Percentiles rank a stretch among this genome's conserved stretches.
Conservation (phyloP, 2,888 invertebrate genomes). For the Liopterus haemorrhoidalis region DNA sequence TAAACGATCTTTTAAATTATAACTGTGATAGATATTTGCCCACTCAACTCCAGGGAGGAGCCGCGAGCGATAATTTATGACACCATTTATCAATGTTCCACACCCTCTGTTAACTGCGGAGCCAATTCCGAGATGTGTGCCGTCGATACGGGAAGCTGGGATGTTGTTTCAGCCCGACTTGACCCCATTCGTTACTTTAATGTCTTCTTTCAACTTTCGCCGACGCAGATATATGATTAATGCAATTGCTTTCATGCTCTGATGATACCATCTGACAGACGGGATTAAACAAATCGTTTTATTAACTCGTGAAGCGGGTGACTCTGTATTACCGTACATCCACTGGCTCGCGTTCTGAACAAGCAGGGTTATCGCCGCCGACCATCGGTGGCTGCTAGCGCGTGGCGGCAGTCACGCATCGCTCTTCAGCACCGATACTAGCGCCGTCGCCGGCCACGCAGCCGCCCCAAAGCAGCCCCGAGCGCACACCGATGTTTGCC, state of each 20-base stretch:
- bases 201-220: slow-evolving; percentile 48
- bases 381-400: neutral
- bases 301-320: slow-evolving; percentile 30
- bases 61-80: slow-evolving; percentile 45
- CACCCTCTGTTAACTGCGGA: slow-evolving; percentile 49
- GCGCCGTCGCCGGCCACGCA: neutral
- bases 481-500: neutral
- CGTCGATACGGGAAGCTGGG: slow-evolving; percentile 40
- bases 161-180: slow-evolving; percentile 45
- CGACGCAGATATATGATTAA: slow-evolving; percentile 40
- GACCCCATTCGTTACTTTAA: slow-evolving; percentile 47
- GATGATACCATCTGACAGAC: slow-evolving; percentile 35
- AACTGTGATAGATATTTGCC: slow-evolving; percentile 49
- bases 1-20: slow-evolving; percentile 50
- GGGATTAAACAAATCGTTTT: slow-evolving; percentile 38
- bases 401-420: neutral
- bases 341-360: neutral
- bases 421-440: neutral
- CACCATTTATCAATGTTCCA: slow-evolving; percentile 49
- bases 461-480: neutral
- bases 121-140: slow-evolving; percentile 56
- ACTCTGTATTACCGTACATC: too few species aligned
- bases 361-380: neutral
- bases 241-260: slow-evolving; percentile 35
- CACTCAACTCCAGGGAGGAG: slow-evolving; percentile 48